Percentiles rank a stretch among this genome's conserved stretches.
Evolutionary conservation across 1,140 invertebrate genomes (phyloP).

Genomic region (Bombus impatiens): DNA sequence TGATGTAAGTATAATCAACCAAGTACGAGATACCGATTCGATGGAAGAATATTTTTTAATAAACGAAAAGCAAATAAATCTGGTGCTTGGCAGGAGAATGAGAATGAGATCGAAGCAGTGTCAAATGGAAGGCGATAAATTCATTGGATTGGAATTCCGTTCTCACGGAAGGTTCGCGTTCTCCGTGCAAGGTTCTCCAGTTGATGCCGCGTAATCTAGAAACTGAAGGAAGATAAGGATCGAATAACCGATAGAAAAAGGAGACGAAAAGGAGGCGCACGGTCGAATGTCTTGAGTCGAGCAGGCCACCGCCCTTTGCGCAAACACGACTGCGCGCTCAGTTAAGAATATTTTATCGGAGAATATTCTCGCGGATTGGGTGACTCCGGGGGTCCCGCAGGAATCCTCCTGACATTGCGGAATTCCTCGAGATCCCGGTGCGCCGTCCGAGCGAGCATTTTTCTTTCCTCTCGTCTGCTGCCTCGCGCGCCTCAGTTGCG

Average conservation of each 20-base stretch:
- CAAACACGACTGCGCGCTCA: constrained; percentile 55
- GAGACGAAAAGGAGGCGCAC: constrained; percentile 4
- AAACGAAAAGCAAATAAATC: background rate
- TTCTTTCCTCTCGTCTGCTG: constrained; percentile 50
- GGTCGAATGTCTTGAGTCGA: constrained; percentile 18
- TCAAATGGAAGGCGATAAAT: background rate
- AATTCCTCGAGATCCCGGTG: constrained; percentile 55
- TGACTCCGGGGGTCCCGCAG: constrained; percentile 39
- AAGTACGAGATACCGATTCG: too few relatives aligned
- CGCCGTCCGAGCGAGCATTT: constrained; percentile 49
- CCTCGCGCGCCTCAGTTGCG: constrained; percentile 14
- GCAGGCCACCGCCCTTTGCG: constrained; percentile 60
- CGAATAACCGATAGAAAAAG: constrained; percentile 39
- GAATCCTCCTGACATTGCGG: constrained; percentile 65
- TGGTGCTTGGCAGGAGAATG: background rate
- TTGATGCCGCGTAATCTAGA: constrained; percentile 28
- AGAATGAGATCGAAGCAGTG: background rate
- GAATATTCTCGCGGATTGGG: constrained; percentile 66
- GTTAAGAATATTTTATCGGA: constrained; percentile 73
- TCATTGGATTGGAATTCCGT: background rate
- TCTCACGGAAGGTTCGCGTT: background rate
- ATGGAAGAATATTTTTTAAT: too few relatives aligned
- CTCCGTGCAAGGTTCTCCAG: background rate
- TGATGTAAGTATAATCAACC: too few relatives aligned
- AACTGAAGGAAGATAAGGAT: constrained; percentile 53